Base-by-base conservation (phyloP, 2,113 vertebrate genomes). In the Himantopus leucocephalus region DNA sequence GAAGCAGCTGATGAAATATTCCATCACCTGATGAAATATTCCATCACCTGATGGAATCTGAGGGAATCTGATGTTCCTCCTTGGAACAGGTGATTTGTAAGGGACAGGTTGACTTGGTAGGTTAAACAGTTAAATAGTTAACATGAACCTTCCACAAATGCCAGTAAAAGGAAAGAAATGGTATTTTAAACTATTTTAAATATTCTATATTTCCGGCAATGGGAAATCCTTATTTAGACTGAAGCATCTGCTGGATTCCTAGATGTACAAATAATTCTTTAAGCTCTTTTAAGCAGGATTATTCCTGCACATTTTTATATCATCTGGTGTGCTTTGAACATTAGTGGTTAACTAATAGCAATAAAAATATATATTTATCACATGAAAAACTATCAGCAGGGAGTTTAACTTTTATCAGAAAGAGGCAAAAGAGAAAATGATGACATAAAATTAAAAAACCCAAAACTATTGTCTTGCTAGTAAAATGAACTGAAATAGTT, bases 251-350 rank as follows among this genome's bases (percentile, higher is more conserved):
- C 21, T 82, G 50, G 27, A 47, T 90, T 94, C 23, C 11, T 64
- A 66, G 63, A 76, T 71, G n/a, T 68, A 84, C 16, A 67, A 92
- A 88, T 90, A 92, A 74, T 83, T 85, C 55, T 67, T 75, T 92
- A 91, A 86, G n/a, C 47, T 90, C 18, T 67, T 92, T 83, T 73
- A 93, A 94, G 55, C 29, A 64, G 90, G 63, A 92, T 94, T 90
- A 93, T 84, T 95, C 21, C 22, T 86, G 24, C 23, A 82, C 0
- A 27, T 67, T 92, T 96, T 90, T 70, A n/a, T 76, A 74, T 96
- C 67, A 77, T 90, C 75, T 81, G 19, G 5, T 59, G n/a, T 63
- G 52, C 19, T 94, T 80, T 74, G 45, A 86, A 37, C 63, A 74
- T 77, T 77, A 92, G 35, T 71, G 39, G 82, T 85, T 90, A 85